Base-by-base conservation (phyloP, 2,888 invertebrate genomes). In the Leptopilina myrica region DNA sequence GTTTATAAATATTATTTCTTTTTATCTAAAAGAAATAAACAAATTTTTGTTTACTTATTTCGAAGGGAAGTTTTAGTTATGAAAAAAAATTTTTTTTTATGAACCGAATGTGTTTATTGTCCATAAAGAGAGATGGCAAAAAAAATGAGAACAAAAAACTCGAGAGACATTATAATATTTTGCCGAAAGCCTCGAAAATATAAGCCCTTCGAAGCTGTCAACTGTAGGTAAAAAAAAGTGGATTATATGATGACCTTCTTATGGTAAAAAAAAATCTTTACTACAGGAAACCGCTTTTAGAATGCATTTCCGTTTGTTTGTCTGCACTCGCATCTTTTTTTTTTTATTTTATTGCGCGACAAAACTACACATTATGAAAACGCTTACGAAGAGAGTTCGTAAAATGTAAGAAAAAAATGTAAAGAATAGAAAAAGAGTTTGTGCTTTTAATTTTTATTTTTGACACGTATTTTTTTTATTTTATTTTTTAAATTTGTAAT, bases 201-300 rank as follows among this genome's bases (percentile, higher is more conserved):
- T 69, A 69, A 69, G 26, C 49, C 53, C 8, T 49, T 49, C 12
- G 53, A 73, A 62, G 40, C 69, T 75, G 78, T 26, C 65, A 77
- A 78, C 69, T 62, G 64, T 76, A 33, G 33, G 33, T 33, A 43
- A 67, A 76, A 81, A 77, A 56, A 59, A 76, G 67, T 64, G 77
- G 64, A 64, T 73, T 79, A 76, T 79, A 62, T 40, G 67, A 56
- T 73, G n/a, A 26, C 73, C 56, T 26, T 53, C 66, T 20, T 9
- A 11, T 59, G n/a, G 12, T 14, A 56, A 73, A 56, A 49, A 49
- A 49, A 14, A 46, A 69, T 49, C 7, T 73, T 56, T 73, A 73
- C 56, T 73, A 33, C 73, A 73, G 73, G 73, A 73, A 73, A 56
- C 56, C 33, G 73, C 56, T 73, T 73, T 56, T 53, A 73, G 56